phyloP scores from a whole-genome alignment of 2,888 invertebrate species.

The Calliopum simillimum region DNA sequence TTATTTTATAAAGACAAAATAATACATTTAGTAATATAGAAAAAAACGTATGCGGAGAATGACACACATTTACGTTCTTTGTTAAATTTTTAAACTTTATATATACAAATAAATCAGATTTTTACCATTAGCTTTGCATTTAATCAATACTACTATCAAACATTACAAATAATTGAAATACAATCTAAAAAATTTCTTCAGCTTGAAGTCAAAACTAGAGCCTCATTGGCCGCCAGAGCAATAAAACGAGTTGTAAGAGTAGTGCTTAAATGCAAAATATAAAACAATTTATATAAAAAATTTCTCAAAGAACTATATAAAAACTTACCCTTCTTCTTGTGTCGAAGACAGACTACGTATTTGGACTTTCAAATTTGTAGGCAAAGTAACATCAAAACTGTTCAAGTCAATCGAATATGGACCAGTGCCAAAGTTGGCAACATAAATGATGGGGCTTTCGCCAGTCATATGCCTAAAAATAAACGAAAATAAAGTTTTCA shows the following conservation, averaged over 20 bases:
- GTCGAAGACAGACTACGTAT: constrained; percentile 43
- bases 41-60: no score
- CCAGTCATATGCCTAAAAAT: constrained; percentile 46
- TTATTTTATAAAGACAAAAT: no score
- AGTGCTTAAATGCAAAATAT: background rate
- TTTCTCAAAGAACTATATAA: background rate
- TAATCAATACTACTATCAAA: no score
- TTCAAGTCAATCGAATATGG: constrained; percentile 47
- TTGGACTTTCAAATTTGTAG: constrained; percentile 40
- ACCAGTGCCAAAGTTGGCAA: constrained; percentile 54
- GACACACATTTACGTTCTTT: no score
- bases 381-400: constrained; percentile 44
- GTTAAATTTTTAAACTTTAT: no score
- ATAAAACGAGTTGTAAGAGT: constrained; percentile 7
- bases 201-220: constrained; percentile 39
- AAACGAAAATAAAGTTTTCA: background rate
- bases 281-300: background rate
- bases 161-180: no score
- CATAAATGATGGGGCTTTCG: constrained; percentile 48
- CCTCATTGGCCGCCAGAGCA: constrained; percentile 40
- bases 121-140: no score
- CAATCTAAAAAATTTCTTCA: background rate
- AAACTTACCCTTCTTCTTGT: constrained; percentile 33
- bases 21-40: no score
- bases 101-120: no score